A percentile compares a stretch with the other conserved stretches of the same genome.
phyloP scores from a whole-genome alignment of 2,888 invertebrate genomes.

The Calliopum simillimum region DNA sequence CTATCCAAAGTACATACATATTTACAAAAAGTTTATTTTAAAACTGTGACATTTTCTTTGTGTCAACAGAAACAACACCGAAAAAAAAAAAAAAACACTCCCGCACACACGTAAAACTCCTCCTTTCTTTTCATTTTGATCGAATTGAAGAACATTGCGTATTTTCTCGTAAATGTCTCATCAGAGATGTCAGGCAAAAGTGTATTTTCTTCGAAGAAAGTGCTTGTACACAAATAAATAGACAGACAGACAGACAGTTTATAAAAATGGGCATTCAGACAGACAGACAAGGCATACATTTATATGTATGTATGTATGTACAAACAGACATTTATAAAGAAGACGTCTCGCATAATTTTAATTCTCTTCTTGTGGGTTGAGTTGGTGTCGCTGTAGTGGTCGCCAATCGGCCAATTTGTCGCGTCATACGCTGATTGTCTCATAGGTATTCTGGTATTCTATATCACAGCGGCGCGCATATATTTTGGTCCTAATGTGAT shows the following conservation, averaged over 20 bases:
- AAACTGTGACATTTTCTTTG: not conserved
- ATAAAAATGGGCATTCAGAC: not conserved
- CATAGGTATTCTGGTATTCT: not conserved
- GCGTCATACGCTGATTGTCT: slow-evolving; percentile 16
- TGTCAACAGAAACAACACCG: not conserved
- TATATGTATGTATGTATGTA: not conserved
- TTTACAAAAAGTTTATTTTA: no score
- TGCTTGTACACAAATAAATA: not conserved
- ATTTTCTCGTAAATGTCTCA: slow-evolving; percentile 4
- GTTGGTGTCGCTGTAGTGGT: slow-evolving; percentile 27
- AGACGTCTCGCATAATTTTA: not conserved
- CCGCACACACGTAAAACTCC: slow-evolving; percentile 2
- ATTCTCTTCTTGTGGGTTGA: not conserved
- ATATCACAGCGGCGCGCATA: no score
- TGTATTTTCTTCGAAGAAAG: slow-evolving; percentile 1
- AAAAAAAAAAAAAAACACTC: not conserved
- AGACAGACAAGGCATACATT: not conserved
- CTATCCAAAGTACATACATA: no score
- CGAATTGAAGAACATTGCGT: not conserved
- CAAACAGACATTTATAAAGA: not conserved
- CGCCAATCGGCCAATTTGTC: not conserved
- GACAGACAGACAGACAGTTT: slow-evolving; percentile 15
- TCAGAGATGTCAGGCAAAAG: slow-evolving; percentile 5
- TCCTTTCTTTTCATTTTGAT: no score
- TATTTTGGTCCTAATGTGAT: no score